A percentile compares a stretch with the other conserved stretches of the same genome.
These are phyloP conservation scores for Fukomys damarensis DNA, from an alignment of 2,113 vertebrate species.

Conservation along the genomic window DNA sequence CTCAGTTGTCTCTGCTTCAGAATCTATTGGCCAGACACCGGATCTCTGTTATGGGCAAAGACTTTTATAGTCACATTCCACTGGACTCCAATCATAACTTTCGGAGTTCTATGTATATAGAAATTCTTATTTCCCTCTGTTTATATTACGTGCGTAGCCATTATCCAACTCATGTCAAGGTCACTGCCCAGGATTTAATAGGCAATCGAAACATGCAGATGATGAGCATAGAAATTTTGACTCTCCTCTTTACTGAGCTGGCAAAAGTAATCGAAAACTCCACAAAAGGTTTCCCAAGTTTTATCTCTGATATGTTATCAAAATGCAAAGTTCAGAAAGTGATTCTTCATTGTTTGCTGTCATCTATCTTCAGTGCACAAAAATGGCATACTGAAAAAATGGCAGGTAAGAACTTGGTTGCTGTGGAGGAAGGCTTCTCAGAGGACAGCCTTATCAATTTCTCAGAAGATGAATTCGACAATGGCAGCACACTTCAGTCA, in stretches of 20 bases:
- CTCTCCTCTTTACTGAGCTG: slow-evolving; percentile 96
- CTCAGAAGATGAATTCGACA: slow-evolving; percentile 97
- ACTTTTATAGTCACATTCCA: slow-evolving; percentile 98
- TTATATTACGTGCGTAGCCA: slow-evolving; percentile 97
- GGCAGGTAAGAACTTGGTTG: slow-evolving; percentile 90
- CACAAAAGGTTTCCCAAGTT: slow-evolving; percentile 97
- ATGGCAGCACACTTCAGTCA: slow-evolving; percentile 95
- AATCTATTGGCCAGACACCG: slow-evolving; percentile 97
- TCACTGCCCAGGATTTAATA: slow-evolving; percentile 93
- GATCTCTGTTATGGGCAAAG: slow-evolving; percentile 99
- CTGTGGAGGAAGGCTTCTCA: slow-evolving; percentile 96
- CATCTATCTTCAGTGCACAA: slow-evolving; percentile 97
- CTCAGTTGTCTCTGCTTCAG: slow-evolving; percentile 96
- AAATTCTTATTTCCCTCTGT: slow-evolving; percentile 97
- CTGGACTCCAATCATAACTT: slow-evolving; percentile 97
- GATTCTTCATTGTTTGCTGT: slow-evolving; percentile 96
- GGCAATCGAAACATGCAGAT: slow-evolving; percentile 99
- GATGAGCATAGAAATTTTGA: slow-evolving; percentile 97
- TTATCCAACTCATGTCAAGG: slow-evolving; percentile 95
- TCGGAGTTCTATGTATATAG: slow-evolving; percentile 98
- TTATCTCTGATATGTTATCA: slow-evolving; percentile 97
- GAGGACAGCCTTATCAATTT: slow-evolving; percentile 98
- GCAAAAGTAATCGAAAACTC: slow-evolving; percentile 96
- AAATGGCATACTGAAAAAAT: slow-evolving; percentile 95
- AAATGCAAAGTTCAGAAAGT: slow-evolving; percentile 99